These are phyloP conservation scores for Tetraneura akinire DNA, from an alignment of 1,140 invertebrate species.

Conservation along the genomic window DNA sequence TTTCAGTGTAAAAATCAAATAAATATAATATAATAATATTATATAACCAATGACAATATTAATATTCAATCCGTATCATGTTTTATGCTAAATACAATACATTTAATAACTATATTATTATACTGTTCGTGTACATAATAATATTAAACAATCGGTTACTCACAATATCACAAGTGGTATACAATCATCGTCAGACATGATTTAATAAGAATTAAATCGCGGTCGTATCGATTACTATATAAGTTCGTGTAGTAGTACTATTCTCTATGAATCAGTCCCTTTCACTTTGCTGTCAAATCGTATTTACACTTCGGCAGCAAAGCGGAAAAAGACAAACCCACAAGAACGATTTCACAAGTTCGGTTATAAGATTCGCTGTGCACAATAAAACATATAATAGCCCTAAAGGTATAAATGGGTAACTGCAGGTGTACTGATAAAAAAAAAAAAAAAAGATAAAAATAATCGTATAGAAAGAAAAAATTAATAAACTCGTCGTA, in stretches of 20 bases:
- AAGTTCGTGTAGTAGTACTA: background rate
- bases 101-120: no score
- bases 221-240: background rate
- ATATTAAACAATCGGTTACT: no score
- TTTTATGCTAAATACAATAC: no score
- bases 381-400: no score
- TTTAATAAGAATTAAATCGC: background rate
- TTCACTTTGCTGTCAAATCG: constrained; percentile 55
- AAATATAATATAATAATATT: no score
- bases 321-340: constrained; percentile 56
- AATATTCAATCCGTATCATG: no score
- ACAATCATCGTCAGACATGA: background rate
- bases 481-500: background rate
- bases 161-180: background rate
- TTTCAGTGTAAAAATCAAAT: no score
- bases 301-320: constrained; percentile 54
- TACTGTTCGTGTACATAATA: no score
- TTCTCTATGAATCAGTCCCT: constrained; percentile 54
- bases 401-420: no score
- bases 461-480: background rate
- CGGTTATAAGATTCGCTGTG: no score
- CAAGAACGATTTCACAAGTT: constrained; percentile 48
- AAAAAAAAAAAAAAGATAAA: background rate
- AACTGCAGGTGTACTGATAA: no score
- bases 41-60: no score